Conservation (phyloP, 2,797 vertebrate species). For the Parambassis ranga region DNA sequence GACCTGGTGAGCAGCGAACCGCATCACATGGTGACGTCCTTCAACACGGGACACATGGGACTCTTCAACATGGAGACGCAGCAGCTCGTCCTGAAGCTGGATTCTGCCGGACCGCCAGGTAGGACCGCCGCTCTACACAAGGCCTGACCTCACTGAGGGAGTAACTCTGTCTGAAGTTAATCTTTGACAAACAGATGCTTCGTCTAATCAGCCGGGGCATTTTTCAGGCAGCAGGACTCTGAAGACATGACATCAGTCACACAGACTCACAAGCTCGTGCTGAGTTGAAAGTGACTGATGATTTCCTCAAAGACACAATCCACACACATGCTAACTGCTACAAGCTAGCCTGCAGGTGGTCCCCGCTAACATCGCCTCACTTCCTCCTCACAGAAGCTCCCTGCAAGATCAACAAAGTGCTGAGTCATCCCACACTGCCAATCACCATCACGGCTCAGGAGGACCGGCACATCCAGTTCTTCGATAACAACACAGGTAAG, state of each 20-base stretch:
- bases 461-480: conserved; percentile 95
- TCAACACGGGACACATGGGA: conserved; percentile 87
- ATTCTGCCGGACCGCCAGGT: conserved; percentile 80
- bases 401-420: conserved; percentile 93
- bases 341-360: too few species aligned
- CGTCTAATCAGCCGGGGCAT: too few species aligned
- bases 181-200: too few species aligned
- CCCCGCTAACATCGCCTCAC: neutral
- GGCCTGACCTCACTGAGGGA: too few species aligned
- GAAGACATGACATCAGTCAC: too few species aligned
- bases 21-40: conserved; percentile 90
- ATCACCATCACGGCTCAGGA: conserved; percentile 95
- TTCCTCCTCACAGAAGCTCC: conserved; percentile 66
- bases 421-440: conserved; percentile 95
- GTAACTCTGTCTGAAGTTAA: too few species aligned
- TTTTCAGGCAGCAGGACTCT: too few species aligned
- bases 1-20: conserved; percentile 93
- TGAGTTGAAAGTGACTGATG: too few species aligned
- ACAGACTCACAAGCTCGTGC: too few species aligned
- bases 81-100: conserved; percentile 89
- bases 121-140: too few species aligned
- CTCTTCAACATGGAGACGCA: conserved; percentile 97
- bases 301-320: too few species aligned
- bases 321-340: too few species aligned
- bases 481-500: conserved; percentile 90